phyloP scores from a whole-genome alignment of 2,113 vertebrate genomes.

The Enhydra lutris region DNA sequence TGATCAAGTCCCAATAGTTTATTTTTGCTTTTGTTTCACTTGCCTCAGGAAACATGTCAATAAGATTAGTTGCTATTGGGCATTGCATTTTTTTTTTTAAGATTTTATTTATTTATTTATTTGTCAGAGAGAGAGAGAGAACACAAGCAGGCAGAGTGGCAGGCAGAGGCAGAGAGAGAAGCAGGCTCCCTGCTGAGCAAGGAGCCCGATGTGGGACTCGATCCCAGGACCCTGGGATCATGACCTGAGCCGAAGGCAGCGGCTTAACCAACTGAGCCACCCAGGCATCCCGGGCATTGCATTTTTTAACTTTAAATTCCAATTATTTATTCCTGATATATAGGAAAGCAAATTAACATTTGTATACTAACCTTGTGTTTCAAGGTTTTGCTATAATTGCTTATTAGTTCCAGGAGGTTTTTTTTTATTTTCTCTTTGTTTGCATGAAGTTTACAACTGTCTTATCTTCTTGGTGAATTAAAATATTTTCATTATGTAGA shows the following conservation, averaged over 20 bases:
- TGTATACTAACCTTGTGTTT: not conserved
- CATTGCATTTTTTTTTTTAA: not conserved
- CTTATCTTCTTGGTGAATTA: not conserved
- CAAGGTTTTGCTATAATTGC: not conserved
- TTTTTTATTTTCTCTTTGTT: not conserved
- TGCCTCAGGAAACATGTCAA: too few species aligned
- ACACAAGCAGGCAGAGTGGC: too few species aligned
- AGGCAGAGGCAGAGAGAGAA: too few species aligned
- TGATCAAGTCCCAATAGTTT: not conserved
- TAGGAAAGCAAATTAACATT: not conserved
- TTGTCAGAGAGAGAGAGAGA: too few species aligned
- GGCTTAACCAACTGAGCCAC: too few species aligned
- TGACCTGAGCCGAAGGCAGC: too few species aligned
- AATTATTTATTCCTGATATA: not conserved
- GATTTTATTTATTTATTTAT: too few species aligned
- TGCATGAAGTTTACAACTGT: not conserved
- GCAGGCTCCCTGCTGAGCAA: too few species aligned
- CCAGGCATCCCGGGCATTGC: not conserved
- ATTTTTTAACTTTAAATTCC: not conserved
- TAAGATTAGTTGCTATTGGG: not conserved
- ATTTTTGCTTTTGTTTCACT: not conserved
- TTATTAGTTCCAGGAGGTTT: not conserved
- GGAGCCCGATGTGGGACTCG: too few species aligned
- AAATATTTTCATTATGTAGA: not conserved
- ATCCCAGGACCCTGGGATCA: too few species aligned